Evolutionary conservation across 2,113 vertebrate species (phyloP).

Genomic region (Rhegmatorhina hoffmannsi): DNA sequence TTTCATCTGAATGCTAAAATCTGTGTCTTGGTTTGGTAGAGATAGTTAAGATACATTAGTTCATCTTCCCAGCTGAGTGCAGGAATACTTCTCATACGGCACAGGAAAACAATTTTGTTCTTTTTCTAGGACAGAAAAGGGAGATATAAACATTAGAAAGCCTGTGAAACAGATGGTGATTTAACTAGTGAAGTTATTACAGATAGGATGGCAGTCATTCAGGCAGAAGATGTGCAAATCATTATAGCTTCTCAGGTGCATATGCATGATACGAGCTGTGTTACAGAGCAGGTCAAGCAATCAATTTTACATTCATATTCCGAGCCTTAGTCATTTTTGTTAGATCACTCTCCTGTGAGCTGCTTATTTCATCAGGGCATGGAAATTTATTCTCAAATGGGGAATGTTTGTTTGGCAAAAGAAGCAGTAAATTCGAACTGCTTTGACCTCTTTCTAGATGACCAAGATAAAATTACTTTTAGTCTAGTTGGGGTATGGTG

Average conservation of each 20-base stretch:
- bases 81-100: neutral
- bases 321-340: constrained; percentile 35
- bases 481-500: neutral
- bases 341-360: constrained; percentile 53
- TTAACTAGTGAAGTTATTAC: constrained; percentile 60
- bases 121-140: constrained; percentile 22
- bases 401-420: neutral
- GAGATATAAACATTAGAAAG: constrained; percentile 45
- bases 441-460: constrained; percentile 49
- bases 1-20: neutral
- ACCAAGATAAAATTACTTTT: neutral
- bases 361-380: constrained; percentile 33
- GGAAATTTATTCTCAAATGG: constrained; percentile 56
- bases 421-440: constrained; percentile 29
- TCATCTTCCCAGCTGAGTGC: neutral
- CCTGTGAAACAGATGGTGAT: constrained; percentile 51
- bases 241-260: constrained; percentile 46
- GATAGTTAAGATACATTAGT: neutral
- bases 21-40: neutral
- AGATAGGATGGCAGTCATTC: constrained; percentile 14
- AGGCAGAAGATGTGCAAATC: constrained; percentile 51
- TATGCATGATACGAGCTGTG: constrained; percentile 29
- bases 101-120: constrained; percentile 24
- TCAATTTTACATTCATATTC: constrained; percentile 51
- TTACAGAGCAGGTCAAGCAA: constrained; percentile 44